These are phyloP conservation scores for Ceratothoa steindachneri DNA, from an alignment of 2,888 invertebrate genomes.

Conservation along the genomic window DNA sequence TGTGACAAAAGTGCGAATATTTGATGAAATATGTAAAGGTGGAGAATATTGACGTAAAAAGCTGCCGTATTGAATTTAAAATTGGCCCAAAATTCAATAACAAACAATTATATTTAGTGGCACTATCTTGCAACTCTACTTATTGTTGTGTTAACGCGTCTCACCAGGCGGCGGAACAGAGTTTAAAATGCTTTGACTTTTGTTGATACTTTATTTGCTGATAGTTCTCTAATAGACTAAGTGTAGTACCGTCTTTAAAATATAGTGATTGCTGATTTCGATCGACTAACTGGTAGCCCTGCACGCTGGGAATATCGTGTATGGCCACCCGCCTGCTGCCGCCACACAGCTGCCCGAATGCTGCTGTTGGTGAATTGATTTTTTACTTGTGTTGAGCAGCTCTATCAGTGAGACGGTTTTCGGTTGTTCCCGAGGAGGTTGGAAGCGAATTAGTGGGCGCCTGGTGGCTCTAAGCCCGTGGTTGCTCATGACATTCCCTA, in stretches of 20 bases:
- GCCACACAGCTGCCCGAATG: slow-evolving; percentile 1
- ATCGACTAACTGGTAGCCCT: neutral
- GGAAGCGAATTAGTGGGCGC: neutral
- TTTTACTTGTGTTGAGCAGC: slow-evolving; percentile 12
- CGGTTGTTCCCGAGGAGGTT: neutral
- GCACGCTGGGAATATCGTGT: neutral
- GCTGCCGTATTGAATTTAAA: neutral
- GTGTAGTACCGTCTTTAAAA: neutral
- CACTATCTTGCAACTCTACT: slow-evolving; percentile 1
- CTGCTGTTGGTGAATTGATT: slow-evolving; percentile 9
- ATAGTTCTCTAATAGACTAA: neutral
- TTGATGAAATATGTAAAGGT: no score
- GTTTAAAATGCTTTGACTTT: neutral
- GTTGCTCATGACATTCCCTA: no score
- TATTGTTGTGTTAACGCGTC: neutral
- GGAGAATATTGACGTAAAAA: no score
- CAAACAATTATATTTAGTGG: neutral
- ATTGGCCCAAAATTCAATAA: neutral
- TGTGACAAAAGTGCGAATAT: no score
- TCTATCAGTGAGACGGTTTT: slow-evolving; percentile 6
- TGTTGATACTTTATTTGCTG: neutral
- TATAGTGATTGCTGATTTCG: neutral
- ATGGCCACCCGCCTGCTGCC: slow-evolving; percentile 3
- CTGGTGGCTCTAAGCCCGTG: no score
- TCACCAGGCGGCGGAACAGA: no score